Base-by-base conservation (phyloP, 1,140 invertebrate genomes). In the Drosophila tsacasi region DNA sequence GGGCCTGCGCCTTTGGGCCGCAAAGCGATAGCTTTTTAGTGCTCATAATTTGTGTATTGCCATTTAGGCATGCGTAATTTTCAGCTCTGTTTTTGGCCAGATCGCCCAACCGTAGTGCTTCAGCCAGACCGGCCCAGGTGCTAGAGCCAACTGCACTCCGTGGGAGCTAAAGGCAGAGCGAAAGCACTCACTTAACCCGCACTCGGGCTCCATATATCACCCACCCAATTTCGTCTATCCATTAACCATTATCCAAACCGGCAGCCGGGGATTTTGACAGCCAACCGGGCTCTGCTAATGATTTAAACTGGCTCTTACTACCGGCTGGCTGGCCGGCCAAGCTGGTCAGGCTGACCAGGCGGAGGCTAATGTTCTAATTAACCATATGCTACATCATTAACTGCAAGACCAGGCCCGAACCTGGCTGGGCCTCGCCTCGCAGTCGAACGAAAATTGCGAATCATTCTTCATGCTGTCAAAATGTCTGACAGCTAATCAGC, bases 381-480 rank as follows among this genome's bases (percentile, higher is more conserved):
- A 90, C 85, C 85, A 85, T 81, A 84, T 79, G 81, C 84, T 79
- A 84, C 84, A 81, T 90, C 84, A 90, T 90, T 89, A 85, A 90
- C 81, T 90, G 66, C 78, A 81, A 54, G 54, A 50, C 61, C 64
- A 46, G 40, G 39, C 71, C 60, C 25, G 23, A 68, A 44, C 52
- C 47, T 42, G 37, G 35, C 46, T 46, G 40, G 61, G 55, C 35
- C 37, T 39, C 23, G 39, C 32, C 55, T 49, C 69, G 62, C 64
- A 69, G 21, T 63, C 71, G 61, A 66, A 58, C 73, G 60, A 84
- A 84, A 89, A 89, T 87, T 85, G 81, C 81, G 81, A 91, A 91
- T 91, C 82, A 90, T 90, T 85, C 85, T 76, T 90, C 82, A 90
- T 85, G 81, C 85, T 90, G 85, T 90, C 85, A 90, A 90, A 90